phyloP scores from a whole-genome alignment of 2,888 invertebrate genomes.

The Pemphredon lugubris region DNA sequence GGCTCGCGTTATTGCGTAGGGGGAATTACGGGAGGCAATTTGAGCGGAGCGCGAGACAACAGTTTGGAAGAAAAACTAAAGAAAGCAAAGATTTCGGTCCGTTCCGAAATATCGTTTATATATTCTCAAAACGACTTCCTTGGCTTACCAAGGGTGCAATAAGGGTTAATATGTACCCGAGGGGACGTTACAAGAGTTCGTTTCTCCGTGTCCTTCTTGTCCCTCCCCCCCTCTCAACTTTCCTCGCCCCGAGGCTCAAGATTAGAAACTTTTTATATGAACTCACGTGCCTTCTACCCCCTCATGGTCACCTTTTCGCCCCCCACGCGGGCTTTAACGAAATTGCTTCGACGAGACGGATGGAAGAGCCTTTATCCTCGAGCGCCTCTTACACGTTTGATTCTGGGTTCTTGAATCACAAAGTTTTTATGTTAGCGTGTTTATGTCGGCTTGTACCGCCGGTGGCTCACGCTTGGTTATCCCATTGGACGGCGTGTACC shows the following conservation, averaged over 20 bases:
- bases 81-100: constrained; percentile 33
- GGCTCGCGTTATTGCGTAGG: no score
- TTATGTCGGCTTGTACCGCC: no score
- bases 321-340: constrained; percentile 29
- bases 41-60: not conserved
- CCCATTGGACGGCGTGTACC: no score
- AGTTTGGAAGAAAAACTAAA: not conserved
- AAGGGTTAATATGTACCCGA: constrained; percentile 66
- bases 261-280: constrained; percentile 70
- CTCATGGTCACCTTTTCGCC: constrained; percentile 42
- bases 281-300: constrained; percentile 58
- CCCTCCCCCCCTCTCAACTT: constrained; percentile 47
- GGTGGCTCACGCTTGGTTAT: no score
- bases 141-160: constrained; percentile 50
- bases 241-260: constrained; percentile 60
- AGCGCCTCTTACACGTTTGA: constrained; percentile 1
- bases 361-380: constrained; percentile 25
- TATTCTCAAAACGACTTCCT: constrained; percentile 42
- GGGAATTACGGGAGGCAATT: not conserved
- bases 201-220: constrained; percentile 50
- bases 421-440: no score
- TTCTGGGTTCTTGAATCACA: not conserved
- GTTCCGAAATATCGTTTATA: constrained; percentile 44
- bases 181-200: constrained; percentile 63
- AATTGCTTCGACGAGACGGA: constrained; percentile 44